Base-by-base conservation (phyloP, 2,888 invertebrate species). In the Dicyrtoma fusca region DNA sequence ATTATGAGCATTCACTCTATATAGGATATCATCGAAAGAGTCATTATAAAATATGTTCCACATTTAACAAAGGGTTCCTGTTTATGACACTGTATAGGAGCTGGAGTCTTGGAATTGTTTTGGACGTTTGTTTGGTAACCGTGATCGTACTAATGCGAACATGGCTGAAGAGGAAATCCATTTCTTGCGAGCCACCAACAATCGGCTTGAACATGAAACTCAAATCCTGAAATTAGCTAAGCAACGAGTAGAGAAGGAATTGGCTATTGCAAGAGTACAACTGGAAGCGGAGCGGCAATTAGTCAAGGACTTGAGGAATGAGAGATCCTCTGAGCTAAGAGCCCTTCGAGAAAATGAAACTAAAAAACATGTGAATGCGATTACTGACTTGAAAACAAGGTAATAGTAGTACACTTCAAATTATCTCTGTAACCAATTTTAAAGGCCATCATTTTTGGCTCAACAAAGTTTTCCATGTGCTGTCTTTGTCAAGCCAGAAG, bases 191-290 rank as follows among this genome's bases (percentile, higher is more conserved):
- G 55, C 70, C 51, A 73, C 74, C 68, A 77, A 75, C 44, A 72
- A 72, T 17, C 71, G 73, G 14, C 70, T 79, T 71, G 78, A 78
- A 64, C 76, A 75, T 44, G 76, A 78, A 17, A 47, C 69, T 17
- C 72, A 68, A 49, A 55, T 71, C 1, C 66, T 78, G 59, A 75
- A 71, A 57, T 44, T 53, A 42, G 51, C 70, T 6, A 76, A 74
- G 34, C 69, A 68, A 17, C 72, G 74, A 21, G 57, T 77, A 59
- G 76, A 79, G 57, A 75, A 51, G 55, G 74, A 74, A 45, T 62
- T 78, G 66, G 19, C 70, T 14, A 44, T 49, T 6, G 47, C 59
- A 25, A 70, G 70, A 19, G 66, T 72, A 65, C 72, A 75, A 47
- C 62, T 72, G 61, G 72, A 75, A 25, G 45, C 72, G 23, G 70